Evolutionary conservation across 2,888 invertebrate species (phyloP).

Genomic region (Drosophila melanosoma): DNA sequence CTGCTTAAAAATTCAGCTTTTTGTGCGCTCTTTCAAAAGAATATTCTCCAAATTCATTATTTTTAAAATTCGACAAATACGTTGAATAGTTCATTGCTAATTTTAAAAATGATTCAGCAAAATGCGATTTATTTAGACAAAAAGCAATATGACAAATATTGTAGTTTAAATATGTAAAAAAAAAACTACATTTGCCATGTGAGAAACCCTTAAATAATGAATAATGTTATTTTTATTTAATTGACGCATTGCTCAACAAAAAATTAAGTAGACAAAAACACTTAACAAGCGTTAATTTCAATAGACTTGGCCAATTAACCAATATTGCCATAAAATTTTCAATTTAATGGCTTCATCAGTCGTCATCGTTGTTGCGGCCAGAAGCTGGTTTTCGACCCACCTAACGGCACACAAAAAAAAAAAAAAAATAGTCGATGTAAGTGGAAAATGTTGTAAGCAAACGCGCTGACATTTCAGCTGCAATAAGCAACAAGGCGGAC

Average conservation of each 20-base stretch:
- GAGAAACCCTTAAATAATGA: neutral
- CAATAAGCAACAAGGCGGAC: slow-evolving; percentile 56
- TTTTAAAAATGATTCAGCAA: neutral
- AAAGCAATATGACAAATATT: neutral
- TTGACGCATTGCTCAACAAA: neutral
- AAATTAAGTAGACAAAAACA: neutral
- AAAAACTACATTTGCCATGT: neutral
- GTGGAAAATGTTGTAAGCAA: slow-evolving; percentile 79
- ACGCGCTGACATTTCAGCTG: slow-evolving; percentile 68
- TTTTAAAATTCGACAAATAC: slow-evolving; percentile 2
- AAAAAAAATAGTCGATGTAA: slow-evolving; percentile 36
- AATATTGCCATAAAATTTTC: slow-evolving; percentile 68
- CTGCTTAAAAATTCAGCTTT: slow-evolving; percentile 16
- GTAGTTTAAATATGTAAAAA: neutral
- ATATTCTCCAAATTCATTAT: slow-evolving; percentile 23
- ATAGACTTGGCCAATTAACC: slow-evolving; percentile 73
- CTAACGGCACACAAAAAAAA: slow-evolving; percentile 17
- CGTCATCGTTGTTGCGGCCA: slow-evolving; percentile 18
- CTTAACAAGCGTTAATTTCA: slow-evolving; percentile 63
- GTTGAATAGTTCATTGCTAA: slow-evolving; percentile 4
- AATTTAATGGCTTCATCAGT: slow-evolving; percentile 78
- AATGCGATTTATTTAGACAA: neutral
- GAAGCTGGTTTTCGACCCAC: slow-evolving; percentile 55
- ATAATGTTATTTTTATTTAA: slow-evolving; percentile 8
- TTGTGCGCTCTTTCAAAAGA: slow-evolving; percentile 40